Evolutionary conservation across 2,113 vertebrate genomes (phyloP).

Genomic region (Campylomormyrus tamandua): DNA sequence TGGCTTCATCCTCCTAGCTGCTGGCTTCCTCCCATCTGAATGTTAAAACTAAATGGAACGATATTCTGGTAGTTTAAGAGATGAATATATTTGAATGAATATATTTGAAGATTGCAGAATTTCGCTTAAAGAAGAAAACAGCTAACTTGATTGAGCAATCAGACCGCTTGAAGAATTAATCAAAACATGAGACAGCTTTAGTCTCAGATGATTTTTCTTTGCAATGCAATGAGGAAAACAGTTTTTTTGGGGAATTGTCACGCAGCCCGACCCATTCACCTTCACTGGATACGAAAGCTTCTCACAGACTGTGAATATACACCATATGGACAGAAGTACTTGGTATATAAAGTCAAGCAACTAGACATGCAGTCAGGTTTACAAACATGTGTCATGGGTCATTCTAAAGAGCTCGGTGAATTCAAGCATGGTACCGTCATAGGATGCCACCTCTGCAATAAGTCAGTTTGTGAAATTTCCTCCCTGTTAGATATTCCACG

Average conservation of each 20-base stretch:
- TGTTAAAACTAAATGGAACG: background rate
- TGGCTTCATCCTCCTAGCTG: background rate
- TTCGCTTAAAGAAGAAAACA: background rate
- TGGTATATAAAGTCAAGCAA: background rate
- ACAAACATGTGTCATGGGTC: background rate
- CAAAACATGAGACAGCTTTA: background rate
- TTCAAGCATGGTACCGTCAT: background rate
- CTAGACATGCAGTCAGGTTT: background rate
- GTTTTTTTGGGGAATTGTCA: background rate
- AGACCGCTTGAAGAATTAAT: background rate
- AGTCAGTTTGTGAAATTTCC: background rate
- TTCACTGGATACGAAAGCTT: background rate
- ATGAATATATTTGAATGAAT: background rate
- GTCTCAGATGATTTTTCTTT: background rate
- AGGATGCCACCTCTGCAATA: background rate
- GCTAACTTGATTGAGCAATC: background rate
- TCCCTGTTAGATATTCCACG: background rate
- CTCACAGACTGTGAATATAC: background rate
- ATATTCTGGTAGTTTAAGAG: background rate
- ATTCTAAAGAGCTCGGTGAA: background rate
- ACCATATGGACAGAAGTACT: background rate
- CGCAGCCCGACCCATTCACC: background rate
- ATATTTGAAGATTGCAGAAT: background rate
- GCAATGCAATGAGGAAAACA: background rate
- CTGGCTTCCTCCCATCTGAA: background rate